phyloP scores from a whole-genome alignment of 2,888 invertebrate genomes.

The Oligia strigilis region DNA sequence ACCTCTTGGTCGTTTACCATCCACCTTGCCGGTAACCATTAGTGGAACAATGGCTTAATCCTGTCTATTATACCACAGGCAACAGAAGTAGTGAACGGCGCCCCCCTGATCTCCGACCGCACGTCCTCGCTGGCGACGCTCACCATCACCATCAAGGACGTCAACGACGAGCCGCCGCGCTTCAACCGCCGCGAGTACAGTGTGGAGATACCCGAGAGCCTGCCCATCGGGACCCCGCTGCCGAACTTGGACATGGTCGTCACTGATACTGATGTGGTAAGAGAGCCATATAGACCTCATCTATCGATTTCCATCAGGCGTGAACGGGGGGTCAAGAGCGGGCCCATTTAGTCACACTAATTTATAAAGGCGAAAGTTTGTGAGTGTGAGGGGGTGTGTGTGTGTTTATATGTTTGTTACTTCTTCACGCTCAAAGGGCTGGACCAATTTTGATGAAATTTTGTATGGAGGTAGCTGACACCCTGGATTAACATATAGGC shows the following conservation, averaged over 20 bases:
- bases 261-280: constrained; percentile 95
- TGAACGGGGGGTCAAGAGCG: no score
- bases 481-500: no score
- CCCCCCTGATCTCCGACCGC: constrained; percentile 92
- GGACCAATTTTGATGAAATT: no score
- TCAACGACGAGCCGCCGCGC: constrained; percentile 96
- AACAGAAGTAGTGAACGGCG: constrained; percentile 94
- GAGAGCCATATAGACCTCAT: constrained; percentile 66
- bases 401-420: no score
- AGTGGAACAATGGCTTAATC: not conserved
- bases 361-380: no score
- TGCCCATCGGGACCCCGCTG: constrained; percentile 94
- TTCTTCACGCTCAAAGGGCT: no score
- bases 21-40: no score
- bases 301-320: no score
- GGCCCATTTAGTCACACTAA: no score
- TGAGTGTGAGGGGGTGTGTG: no score
- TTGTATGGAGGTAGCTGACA: no score
- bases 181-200: constrained; percentile 96
- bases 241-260: constrained; percentile 96
- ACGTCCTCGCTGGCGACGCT: constrained; percentile 94
- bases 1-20: no score
- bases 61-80: constrained; percentile 87
- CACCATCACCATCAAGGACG: constrained; percentile 96
- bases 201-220: constrained; percentile 95